Conservation (phyloP, 2,113 vertebrate species). For the Nibea coibor region DNA sequence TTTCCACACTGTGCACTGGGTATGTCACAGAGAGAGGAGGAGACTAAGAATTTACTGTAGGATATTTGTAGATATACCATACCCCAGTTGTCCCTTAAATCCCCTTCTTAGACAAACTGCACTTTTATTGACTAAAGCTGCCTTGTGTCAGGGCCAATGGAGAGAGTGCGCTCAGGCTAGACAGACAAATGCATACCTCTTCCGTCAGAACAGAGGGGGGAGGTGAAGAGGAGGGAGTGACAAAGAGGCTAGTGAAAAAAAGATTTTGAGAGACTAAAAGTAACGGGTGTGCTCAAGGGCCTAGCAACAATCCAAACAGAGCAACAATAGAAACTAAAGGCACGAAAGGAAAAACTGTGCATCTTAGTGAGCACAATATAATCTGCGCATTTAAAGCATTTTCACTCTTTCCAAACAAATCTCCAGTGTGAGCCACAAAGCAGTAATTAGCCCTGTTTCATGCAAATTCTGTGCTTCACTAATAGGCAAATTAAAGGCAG, state of each 20-base stretch:
- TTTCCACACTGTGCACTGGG: slow-evolving; percentile 49
- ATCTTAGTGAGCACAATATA: slow-evolving; percentile 12
- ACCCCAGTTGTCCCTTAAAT: slow-evolving; percentile 75
- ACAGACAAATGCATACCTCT: slow-evolving; percentile 70
- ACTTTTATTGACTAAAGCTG: slow-evolving; percentile 58
- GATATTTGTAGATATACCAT: slow-evolving; percentile 63
- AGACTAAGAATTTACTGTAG: slow-evolving; percentile 58
- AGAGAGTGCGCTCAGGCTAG: slow-evolving; percentile 31
- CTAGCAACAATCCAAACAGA: slow-evolving; percentile 84
- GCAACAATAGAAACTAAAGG: slow-evolving; percentile 57
- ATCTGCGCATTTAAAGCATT: slow-evolving; percentile 16
- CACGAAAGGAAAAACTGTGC: neutral
- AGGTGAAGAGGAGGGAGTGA: slow-evolving; percentile 57
- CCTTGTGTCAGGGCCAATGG: slow-evolving; percentile 26
- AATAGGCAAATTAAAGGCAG: slow-evolving; percentile 64
- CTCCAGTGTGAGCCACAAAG: slow-evolving; percentile 15
- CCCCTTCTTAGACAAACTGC: slow-evolving; percentile 62
- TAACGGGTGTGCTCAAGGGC: slow-evolving; percentile 45
- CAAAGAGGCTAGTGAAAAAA: slow-evolving; percentile 55
- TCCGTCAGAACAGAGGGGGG: slow-evolving; percentile 41
- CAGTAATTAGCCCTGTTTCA: slow-evolving; percentile 48
- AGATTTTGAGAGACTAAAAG: slow-evolving; percentile 63
- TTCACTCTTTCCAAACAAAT: slow-evolving; percentile 18
- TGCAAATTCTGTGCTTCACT: slow-evolving; percentile 47
- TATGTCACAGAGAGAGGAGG: slow-evolving; percentile 31